Conservation (phyloP, 2,113 vertebrate genomes). For the Dissostichus mawsoni region DNA sequence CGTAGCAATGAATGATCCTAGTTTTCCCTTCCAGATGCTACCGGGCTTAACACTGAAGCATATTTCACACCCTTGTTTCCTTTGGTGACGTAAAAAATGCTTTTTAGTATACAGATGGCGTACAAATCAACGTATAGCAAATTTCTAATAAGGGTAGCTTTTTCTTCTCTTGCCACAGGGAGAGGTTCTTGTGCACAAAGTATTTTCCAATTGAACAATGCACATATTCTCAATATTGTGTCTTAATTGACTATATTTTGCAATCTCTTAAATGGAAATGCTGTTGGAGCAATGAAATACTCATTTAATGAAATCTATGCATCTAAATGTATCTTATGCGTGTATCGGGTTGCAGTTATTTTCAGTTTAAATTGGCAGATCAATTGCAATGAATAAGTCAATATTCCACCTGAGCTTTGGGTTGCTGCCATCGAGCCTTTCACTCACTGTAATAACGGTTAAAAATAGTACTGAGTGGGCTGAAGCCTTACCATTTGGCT, state of each 20-base stretch:
- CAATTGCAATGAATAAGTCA: constrained; percentile 28
- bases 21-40: constrained; percentile 25
- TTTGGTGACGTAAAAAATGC: constrained; percentile 20
- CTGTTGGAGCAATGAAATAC: background rate
- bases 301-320: background rate
- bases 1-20: constrained; percentile 36
- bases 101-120: constrained; percentile 22
- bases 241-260: background rate
- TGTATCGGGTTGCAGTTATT: constrained; percentile 1
- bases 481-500: constrained; percentile 48
- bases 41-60: constrained; percentile 11
- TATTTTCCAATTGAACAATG: constrained; percentile 3
- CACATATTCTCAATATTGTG: background rate
- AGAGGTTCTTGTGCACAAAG: constrained; percentile 18
- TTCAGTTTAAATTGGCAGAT: constrained; percentile 31
- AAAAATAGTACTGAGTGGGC: constrained; percentile 65
- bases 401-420: constrained; percentile 55
- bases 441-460: constrained; percentile 60
- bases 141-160: constrained; percentile 31
- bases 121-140: constrained; percentile 1
- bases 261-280: background rate
- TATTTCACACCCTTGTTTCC: constrained; percentile 10
- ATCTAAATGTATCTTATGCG: background rate
- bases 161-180: constrained; percentile 11
- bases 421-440: constrained; percentile 46